Evolutionary conservation across 2,888 invertebrate genomes (phyloP), one percentile per base, ranked within the genome.

Genomic region (Baccha elongata): DNA sequence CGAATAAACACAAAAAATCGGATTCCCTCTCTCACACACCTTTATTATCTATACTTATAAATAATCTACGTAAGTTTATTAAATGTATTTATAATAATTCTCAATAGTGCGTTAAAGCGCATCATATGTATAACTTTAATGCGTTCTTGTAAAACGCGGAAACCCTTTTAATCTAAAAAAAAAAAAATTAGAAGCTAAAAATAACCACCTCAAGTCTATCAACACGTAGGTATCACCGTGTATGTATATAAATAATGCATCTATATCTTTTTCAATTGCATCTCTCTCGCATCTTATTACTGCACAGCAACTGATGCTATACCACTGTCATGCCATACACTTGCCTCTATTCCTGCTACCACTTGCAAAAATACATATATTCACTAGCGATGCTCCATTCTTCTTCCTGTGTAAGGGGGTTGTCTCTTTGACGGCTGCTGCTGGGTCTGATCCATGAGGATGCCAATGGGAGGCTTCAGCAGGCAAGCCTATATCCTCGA

Each of bases 221-320:
- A 75, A 81, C 65, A 72, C 60, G 71, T 72, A 71, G 50, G 40
- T 72, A 67, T 52, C 35, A 46, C 19, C 42, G 15, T 40, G 46
- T 40, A 50, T n/a, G 15, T 40, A 40, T 40, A 68, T 62, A 62
- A 55, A 64, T 48, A 62, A 55, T 62, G 58, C 46, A 67, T 71
- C 58, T 75, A 71, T 58, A 72, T 83, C 72, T 83, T 64, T 72
- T 67, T 62, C 67, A 76, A 76, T 64, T 72, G 76, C 76, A 83
- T 58, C 58, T 58, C 23, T 81, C 81, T 72, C 46, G 42, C 53
- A 79, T 79, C 67, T 58, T 35, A 58, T 76, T 76, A 50, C 69
- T 52, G 23, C 52, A 48, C 40, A 26, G 13, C 19, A 29, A 48
- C 23, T 44, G 50, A 21, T 67, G 60, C 32, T 40, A n/a, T 62